Base-by-base conservation (phyloP, 2,888 invertebrate species). In the Drosophila rubida region DNA sequence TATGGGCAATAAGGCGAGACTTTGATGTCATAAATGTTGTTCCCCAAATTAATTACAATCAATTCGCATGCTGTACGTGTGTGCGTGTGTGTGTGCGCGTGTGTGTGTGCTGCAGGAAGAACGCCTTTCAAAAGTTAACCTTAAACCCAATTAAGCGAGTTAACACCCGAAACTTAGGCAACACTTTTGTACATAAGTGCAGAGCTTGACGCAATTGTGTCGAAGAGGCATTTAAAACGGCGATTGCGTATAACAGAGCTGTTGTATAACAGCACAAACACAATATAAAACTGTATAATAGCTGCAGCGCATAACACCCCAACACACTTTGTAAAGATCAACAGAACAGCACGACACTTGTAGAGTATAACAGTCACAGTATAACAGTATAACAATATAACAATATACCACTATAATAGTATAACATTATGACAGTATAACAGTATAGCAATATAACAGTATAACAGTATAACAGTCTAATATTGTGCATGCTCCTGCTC, bases 31-130 rank as follows among this genome's bases (percentile, higher is more conserved):
- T 27, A 51, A 16, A 23, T 11, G 50, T 25, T 39, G 11, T 32
- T n/a, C 32, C 16, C 14, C 50, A 50, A 39, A 27, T 51, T 51
- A 53, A 53, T 53, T 30, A 53, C n/a, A 41, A 13, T 19, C 27
- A 22, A 13, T 30, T 53, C 9, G 8, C 27, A 9, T 7, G 7
- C 14, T 23, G 14, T n/a, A n/a, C n/a, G 13, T 23, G 9, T 49
- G 35, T 22, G 23, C 0, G 5, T 4, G 23, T 25, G 13, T 23
- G 9, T 49, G 35, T 22, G 23, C 0, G 5, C 5, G 23, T 25
- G 25, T 6, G 6, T 25, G 6, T 6, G 25, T 6, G 6, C 1
- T 25, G 25, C 25, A 1, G 4, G 23, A 23, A 35, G 13, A 13
- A 5, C 7, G 35, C 13, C 13, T 37, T 37, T 6, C 13, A 7